phyloP scores from a whole-genome alignment of 2,797 vertebrate genomes.

The Catharus ustulatus region DNA sequence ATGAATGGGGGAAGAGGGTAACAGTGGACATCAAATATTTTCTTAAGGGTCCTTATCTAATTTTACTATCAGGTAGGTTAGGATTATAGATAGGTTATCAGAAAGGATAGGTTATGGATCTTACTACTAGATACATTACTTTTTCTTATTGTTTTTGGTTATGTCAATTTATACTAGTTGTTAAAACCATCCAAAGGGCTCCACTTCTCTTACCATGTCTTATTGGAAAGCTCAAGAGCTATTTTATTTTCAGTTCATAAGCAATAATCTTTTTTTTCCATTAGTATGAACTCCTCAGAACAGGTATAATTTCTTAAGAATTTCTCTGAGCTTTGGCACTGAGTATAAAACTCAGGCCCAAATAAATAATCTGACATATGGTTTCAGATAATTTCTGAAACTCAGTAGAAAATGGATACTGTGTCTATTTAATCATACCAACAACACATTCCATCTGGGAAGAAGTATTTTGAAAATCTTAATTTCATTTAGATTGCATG shows the following conservation, averaged over 20 bases:
- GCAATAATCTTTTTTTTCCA: background rate
- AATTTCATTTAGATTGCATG: background rate
- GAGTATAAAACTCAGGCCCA: background rate
- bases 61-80: background rate
- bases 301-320: background rate
- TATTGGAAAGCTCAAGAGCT: background rate
- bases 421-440: background rate
- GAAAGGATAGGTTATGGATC: background rate
- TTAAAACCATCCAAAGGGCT: background rate
- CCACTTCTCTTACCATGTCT: background rate
- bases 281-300: background rate
- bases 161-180: background rate
- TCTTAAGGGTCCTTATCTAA: background rate
- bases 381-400: background rate
- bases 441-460: background rate
- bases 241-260: background rate
- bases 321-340: background rate
- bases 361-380: slow-evolving; percentile 1
- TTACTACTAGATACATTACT: background rate
- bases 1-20: background rate
- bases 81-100: background rate
- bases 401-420: background rate
- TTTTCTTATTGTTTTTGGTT: background rate
- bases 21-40: background rate
- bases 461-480: background rate